Percentiles rank a stretch among this genome's conserved stretches.
phyloP scores from a whole-genome alignment of 1,140 invertebrate species.

The Lerema accius region DNA sequence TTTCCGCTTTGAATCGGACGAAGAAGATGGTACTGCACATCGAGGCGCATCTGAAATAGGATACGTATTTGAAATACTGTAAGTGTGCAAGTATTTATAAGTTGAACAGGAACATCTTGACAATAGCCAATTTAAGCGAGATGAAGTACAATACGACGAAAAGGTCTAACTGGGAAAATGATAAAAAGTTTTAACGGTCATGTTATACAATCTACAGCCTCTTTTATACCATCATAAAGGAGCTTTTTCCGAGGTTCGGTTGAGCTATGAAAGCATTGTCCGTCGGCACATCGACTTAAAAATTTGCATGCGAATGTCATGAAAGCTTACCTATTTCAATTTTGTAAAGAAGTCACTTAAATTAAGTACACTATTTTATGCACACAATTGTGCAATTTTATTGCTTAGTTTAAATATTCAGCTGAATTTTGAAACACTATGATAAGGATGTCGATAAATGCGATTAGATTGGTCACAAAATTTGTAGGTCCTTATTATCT shows the following conservation, averaged over 20 bases:
- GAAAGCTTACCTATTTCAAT: conserved; percentile 25
- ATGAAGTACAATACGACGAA: not conserved
- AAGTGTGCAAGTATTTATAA: conserved; percentile 36
- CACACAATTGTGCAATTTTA: not conserved
- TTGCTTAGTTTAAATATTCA: no score
- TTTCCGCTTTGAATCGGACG: conserved; percentile 34
- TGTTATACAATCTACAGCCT: conserved; percentile 15
- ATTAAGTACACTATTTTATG: conserved; percentile 1
- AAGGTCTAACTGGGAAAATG: conserved; percentile 7
- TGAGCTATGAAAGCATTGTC: conserved; percentile 25
- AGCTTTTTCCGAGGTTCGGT: conserved; percentile 12
- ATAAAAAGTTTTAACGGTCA: conserved; percentile 8
- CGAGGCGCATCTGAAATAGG: conserved; percentile 18
- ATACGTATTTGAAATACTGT: conserved; percentile 19
- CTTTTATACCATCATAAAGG: conserved; percentile 4
- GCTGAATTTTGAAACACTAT: no score
- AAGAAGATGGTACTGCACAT: conserved; percentile 33
- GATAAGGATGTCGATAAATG: no score
- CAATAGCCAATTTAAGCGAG: not conserved
- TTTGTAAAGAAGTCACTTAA: not conserved
- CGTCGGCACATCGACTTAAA: conserved; percentile 12
- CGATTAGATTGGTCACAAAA: no score
- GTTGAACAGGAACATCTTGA: not conserved
- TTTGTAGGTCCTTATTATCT: no score
- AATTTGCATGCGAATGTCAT: conserved; percentile 31